Base-by-base conservation (phyloP, 2,888 invertebrate genomes). In the Hydriomena furcata region DNA sequence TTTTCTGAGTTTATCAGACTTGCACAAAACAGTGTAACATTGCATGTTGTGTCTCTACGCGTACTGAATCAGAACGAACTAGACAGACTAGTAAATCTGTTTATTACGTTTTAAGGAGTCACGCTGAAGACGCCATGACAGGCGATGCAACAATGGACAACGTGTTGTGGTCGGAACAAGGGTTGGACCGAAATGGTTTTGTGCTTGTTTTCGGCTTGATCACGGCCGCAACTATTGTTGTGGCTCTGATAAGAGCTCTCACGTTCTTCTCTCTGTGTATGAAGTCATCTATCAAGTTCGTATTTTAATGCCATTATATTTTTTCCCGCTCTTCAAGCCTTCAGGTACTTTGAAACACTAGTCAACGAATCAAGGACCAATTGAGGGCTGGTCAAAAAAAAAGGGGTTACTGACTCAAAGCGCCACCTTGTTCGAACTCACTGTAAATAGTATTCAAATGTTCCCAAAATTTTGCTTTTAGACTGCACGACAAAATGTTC, bases 401-500 rank as follows among this genome's bases (percentile, higher is more conserved):
- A n/a, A n/a, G n/a, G n/a, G n/a, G n/a, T n/a, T n/a, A n/a, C n/a
- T n/a, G n/a, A n/a, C n/a, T n/a, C n/a, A n/a, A n/a, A n/a, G n/a
- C n/a, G n/a, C n/a, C n/a, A n/a, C n/a, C n/a, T n/a, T n/a, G n/a
- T n/a, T n/a, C n/a, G n/a, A n/a, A n/a, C n/a, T n/a, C n/a, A n/a
- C 17, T 17, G 17, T 2, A 2, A 17, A 17, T 4, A 4, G 2
- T 17, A 17, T 4, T 17, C 17, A 17, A n/a, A n/a, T n/a, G n/a
- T n/a, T n/a, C n/a, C 17, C 17, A 4, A 2, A 46, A 2, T 2
- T 7, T 7, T 43, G n/a, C 11, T 62, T 46, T 4, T 63, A 90
- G 89, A 44, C 81, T 95, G 23, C 96, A 96, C 72, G 92, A 94
- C 60, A 79, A 72, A 47, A 94, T 95, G 94, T 95, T 95, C 68